phyloP scores from a whole-genome alignment of 1,140 invertebrate species.

The Cephus cinctus region DNA sequence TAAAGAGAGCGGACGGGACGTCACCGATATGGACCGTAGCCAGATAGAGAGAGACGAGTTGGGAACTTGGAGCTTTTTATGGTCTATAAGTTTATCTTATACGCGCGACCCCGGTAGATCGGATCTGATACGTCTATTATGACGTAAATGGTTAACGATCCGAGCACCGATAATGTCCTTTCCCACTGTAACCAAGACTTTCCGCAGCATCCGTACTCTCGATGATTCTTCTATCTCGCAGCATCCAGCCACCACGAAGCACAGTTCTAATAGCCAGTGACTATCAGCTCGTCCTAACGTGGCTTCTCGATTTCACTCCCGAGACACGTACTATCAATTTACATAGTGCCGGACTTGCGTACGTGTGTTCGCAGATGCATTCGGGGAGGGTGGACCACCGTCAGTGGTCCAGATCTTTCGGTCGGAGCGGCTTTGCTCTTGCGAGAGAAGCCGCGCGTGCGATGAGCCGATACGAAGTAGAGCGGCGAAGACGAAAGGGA shows the following conservation, averaged over 20 bases:
- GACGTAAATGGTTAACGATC: conserved; percentile 44
- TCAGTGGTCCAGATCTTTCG: not conserved
- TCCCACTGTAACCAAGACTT: no score
- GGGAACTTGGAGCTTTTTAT: conserved; percentile 46
- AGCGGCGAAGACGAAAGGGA: conserved; percentile 45
- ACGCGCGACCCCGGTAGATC: conserved; percentile 42
- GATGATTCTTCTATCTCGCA: no score
- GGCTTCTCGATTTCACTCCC: no score
- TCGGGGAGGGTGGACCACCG: not conserved
- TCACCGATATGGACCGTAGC: not conserved
- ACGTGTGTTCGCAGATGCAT: no score
- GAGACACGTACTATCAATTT: no score
- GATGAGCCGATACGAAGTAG: conserved; percentile 43
- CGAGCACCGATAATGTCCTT: conserved; percentile 17
- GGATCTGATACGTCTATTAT: conserved; percentile 54
- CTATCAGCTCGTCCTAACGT: no score
- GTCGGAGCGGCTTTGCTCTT: conserved; percentile 6
- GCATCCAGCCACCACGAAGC: no score
- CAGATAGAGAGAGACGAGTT: not conserved
- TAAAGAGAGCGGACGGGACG: no score
- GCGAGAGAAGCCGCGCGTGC: conserved; percentile 25
- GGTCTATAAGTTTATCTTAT: conserved; percentile 45
- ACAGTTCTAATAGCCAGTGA: no score
- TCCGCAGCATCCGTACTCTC: no score
- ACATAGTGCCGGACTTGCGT: no score